phyloP scores from a whole-genome alignment of 2,113 vertebrate species.

The Choloepus hoffmanni region DNA sequence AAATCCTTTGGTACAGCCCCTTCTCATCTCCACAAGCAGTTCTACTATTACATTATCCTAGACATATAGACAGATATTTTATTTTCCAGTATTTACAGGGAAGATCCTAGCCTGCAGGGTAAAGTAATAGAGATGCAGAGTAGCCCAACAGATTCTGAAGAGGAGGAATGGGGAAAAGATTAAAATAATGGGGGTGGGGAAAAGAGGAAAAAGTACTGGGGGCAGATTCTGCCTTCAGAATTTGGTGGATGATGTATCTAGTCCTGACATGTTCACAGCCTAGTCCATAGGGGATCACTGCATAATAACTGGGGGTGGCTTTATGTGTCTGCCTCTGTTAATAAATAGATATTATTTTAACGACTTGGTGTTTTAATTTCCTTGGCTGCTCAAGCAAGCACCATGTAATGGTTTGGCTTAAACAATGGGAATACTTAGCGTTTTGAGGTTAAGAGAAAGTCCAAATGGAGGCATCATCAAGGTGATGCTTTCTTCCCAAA shows the following conservation, averaged over 20 bases:
- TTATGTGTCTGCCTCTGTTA: background rate
- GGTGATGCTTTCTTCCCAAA: too few species aligned
- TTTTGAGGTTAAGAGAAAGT: too few species aligned
- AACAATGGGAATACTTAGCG: too few species aligned
- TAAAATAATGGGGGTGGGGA: background rate
- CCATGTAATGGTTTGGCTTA: too few species aligned
- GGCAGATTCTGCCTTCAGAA: background rate
- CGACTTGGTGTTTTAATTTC: background rate
- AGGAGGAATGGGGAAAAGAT: background rate
- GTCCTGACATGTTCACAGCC: background rate
- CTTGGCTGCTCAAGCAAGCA: too few species aligned
- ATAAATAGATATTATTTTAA: conserved; percentile 53
- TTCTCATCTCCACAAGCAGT: background rate
- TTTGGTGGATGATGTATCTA: background rate
- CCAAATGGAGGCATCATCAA: too few species aligned
- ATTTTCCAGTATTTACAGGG: background rate
- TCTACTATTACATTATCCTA: background rate
- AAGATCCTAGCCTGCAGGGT: background rate
- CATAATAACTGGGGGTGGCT: background rate
- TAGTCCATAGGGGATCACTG: background rate
- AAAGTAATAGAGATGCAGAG: background rate
- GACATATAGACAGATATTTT: background rate
- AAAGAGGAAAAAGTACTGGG: background rate
- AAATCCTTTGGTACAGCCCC: background rate
- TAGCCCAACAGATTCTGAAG: background rate